Percentiles rank a stretch among this genome's conserved stretches.
Conservation (phyloP, 1,140 invertebrate genomes). For the Aricia agestis region DNA sequence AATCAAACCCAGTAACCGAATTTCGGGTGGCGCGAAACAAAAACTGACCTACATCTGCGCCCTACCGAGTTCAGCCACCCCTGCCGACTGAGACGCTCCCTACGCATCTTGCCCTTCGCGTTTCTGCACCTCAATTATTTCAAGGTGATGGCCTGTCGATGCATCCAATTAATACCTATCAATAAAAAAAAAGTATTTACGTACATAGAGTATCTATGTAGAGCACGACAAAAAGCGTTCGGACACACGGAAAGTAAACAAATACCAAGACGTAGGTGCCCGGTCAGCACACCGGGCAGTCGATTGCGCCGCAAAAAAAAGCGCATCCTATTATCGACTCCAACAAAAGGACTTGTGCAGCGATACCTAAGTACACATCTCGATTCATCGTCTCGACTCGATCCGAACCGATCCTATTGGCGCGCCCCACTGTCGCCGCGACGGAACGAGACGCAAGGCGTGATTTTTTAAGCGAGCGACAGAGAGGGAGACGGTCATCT, state of each 20-base stretch:
- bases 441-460: conserved; percentile 47
- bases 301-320: conserved; percentile 69
- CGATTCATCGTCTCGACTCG: conserved; percentile 74
- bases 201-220: conserved; percentile 1
- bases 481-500: conserved; percentile 68
- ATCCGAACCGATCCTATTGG: conserved; percentile 72
- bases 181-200: conserved; percentile 19
- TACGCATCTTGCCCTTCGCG: conserved; percentile 57
- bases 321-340: conserved; percentile 76
- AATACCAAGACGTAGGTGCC: conserved; percentile 22
- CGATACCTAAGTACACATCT: conserved; percentile 75
- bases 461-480: conserved; percentile 37
- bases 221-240: neutral
- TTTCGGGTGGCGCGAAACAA: conserved; percentile 72
- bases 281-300: conserved; percentile 46
- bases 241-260: conserved; percentile 17
- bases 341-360: conserved; percentile 74
- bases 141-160: conserved; percentile 43
- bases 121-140: conserved; percentile 45
- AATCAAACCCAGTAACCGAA: conserved; percentile 69
- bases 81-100: conserved; percentile 56
- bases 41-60: conserved; percentile 73
- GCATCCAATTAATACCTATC: conserved; percentile 13
- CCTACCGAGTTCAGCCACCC: conserved; percentile 70
- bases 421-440: conserved; percentile 71